phyloP scores from a whole-genome alignment of 2,888 invertebrate species.

The Drosophila pseudotalamancana region DNA sequence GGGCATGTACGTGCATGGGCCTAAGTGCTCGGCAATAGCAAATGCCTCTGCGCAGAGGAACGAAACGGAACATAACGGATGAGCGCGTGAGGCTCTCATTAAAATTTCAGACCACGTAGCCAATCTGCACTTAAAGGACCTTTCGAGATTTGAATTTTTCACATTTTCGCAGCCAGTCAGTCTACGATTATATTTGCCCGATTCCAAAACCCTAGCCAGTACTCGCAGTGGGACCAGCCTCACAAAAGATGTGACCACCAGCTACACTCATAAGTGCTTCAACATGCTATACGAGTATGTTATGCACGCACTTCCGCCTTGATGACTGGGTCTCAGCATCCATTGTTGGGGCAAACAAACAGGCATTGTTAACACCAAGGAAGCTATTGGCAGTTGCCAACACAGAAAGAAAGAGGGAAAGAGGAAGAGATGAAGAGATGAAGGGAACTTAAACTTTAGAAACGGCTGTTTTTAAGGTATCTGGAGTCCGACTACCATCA shows the following conservation, averaged over 20 bases:
- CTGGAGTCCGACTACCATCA: conserved; percentile 32
- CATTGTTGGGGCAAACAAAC: conserved; percentile 61
- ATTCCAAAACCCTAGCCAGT: conserved; percentile 15
- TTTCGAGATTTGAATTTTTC: conserved; percentile 74
- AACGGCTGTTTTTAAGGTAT: conserved; percentile 30
- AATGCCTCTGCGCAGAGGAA: conserved; percentile 30
- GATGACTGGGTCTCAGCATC: conserved; percentile 7
- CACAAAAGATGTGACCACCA: conserved; percentile 27
- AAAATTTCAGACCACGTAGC: conserved; percentile 75
- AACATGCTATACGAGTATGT: no score
- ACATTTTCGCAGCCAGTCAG: conserved; percentile 61
- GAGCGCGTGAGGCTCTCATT: conserved; percentile 56
- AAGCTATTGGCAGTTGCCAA: conserved; percentile 59
- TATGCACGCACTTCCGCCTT: conserved; percentile 59
- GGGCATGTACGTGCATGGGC: conserved; percentile 51
- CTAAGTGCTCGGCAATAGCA: conserved; percentile 50
- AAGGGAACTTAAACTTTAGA: no score
- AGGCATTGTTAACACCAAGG: conserved; percentile 63
- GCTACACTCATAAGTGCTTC: conserved; percentile 54
- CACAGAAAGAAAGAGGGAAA: conserved; percentile 1
- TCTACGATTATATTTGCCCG: conserved; percentile 40
- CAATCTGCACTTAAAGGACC: conserved; percentile 76
- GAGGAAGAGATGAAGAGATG: no score
- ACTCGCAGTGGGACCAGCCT: conserved; percentile 4
- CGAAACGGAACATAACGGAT: conserved; percentile 17